Percentiles rank a stretch among this genome's conserved stretches.
Evolutionary conservation across 2,797 vertebrate species (phyloP).

Genomic region (Perodicticus potto): DNA sequence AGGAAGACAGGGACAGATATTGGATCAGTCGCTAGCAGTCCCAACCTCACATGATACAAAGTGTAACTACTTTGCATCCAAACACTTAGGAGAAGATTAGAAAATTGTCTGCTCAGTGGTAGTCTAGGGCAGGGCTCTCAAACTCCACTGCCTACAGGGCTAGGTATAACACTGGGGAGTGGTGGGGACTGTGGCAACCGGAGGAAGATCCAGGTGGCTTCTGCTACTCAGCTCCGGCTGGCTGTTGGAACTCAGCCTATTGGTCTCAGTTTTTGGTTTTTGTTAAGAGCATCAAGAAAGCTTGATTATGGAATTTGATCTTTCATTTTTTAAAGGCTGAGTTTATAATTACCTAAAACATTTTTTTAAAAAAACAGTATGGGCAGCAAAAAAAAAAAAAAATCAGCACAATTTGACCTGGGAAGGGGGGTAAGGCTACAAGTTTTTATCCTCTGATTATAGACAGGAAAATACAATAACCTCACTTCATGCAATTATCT

Average conservation of each 20-base stretch:
- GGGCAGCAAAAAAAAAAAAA: background rate
- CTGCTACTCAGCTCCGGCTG: background rate
- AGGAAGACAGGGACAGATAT: background rate
- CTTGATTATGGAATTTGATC: background rate
- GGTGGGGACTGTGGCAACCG: background rate
- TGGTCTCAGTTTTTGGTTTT: background rate
- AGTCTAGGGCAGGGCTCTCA: background rate
- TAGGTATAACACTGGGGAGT: background rate
- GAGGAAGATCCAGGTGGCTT: accelerated
- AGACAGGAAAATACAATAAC: background rate
- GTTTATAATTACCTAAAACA: background rate
- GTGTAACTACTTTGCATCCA: background rate
- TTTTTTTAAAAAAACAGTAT: background rate
- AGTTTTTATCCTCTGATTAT: background rate
- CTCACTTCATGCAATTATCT: accelerated
- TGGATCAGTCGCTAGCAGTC: background rate
- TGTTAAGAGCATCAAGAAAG: background rate
- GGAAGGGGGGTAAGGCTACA: background rate
- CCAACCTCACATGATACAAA: accelerated
- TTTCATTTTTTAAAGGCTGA: background rate
- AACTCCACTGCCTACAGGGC: accelerated
- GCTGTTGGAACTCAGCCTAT: no score
- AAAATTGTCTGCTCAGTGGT: background rate
- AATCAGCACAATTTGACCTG: background rate
- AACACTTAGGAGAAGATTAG: background rate